Conservation (phyloP, 92 coral and sea anemone genomes). For the Epizoanthus scotinus region DNA sequence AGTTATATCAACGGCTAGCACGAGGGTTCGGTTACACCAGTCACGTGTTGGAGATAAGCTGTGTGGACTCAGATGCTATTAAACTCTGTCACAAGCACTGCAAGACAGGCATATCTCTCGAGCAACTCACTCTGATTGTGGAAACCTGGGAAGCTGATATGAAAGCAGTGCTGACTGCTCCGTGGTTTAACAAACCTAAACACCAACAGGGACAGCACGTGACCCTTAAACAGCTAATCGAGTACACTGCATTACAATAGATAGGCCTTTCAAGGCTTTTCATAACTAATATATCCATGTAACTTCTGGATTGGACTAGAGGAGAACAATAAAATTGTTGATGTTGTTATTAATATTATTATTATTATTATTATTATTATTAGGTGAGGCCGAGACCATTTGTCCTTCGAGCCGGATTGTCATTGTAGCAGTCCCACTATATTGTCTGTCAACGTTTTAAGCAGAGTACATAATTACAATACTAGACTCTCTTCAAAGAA, state of each 20-base stretch:
- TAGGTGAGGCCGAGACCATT: no score
- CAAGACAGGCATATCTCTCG: slow-evolving; percentile 41
- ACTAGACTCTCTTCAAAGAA: no score
- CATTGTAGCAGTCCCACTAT: no score
- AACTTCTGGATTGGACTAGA: no score
- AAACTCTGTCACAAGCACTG: slow-evolving; percentile 49
- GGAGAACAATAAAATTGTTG: no score
- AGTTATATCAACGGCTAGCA: slow-evolving; percentile 58
- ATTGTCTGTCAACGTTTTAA: no score
- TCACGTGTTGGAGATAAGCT: slow-evolving; percentile 64
- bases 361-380: no score
- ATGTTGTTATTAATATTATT: no score
- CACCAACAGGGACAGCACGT: slow-evolving; percentile 10
- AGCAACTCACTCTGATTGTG: slow-evolving; percentile 50
- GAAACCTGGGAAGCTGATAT: slow-evolving; percentile 72
- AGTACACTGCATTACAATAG: not conserved
- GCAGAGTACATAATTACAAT: no score
- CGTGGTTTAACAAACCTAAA: slow-evolving; percentile 69
- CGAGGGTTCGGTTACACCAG: slow-evolving; percentile 62
- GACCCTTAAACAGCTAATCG: slow-evolving; percentile 3
- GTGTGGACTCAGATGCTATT: slow-evolving; percentile 52
- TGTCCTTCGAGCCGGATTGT: no score
- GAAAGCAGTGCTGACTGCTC: slow-evolving; percentile 50
- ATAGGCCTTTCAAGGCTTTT: no score
- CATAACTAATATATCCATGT: no score